Conservation (phyloP, 2,797 vertebrate genomes). For the Echiichthys vipera region DNA sequence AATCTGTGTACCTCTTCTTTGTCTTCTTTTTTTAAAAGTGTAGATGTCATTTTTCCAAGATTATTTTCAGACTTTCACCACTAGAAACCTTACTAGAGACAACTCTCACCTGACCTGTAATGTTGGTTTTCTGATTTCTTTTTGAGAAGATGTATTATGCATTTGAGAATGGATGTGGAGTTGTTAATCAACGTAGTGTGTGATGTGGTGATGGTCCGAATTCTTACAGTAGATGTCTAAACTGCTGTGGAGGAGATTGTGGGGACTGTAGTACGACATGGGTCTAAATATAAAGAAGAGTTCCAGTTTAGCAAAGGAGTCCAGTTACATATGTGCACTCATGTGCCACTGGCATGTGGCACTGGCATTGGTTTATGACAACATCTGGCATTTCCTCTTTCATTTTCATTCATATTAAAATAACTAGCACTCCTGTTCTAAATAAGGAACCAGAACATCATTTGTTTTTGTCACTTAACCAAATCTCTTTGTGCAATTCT, state of each 20-base stretch:
- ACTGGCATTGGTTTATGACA: slow-evolving; percentile 4
- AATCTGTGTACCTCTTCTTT: not conserved
- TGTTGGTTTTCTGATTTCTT: not conserved
- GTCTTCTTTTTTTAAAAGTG: not conserved
- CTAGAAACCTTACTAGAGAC: no score
- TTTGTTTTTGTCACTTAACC: not conserved
- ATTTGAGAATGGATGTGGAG: not conserved
- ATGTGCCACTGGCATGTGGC: not conserved
- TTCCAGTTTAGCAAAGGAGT: slow-evolving; percentile 38
- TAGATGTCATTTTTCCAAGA: not conserved
- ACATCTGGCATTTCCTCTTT: slow-evolving; percentile 24
- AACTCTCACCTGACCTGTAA: not conserved
- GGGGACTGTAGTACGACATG: slow-evolving; percentile 20
- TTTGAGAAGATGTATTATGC: not conserved
- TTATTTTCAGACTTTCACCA: not conserved
- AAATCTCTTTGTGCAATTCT: not conserved
- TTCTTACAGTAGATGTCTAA: slow-evolving; percentile 6
- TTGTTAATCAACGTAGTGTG: not conserved
- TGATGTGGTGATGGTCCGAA: slow-evolving; percentile 19
- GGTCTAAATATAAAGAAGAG: slow-evolving; percentile 65
- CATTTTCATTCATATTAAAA: not conserved
- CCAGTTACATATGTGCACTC: slow-evolving; percentile 49
- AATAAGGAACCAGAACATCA: not conserved
- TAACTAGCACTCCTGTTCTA: not conserved
- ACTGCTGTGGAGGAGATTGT: not conserved